Evolutionary conservation across 2,113 vertebrate genomes (phyloP).

Genomic region (Strix uralensis): DNA sequence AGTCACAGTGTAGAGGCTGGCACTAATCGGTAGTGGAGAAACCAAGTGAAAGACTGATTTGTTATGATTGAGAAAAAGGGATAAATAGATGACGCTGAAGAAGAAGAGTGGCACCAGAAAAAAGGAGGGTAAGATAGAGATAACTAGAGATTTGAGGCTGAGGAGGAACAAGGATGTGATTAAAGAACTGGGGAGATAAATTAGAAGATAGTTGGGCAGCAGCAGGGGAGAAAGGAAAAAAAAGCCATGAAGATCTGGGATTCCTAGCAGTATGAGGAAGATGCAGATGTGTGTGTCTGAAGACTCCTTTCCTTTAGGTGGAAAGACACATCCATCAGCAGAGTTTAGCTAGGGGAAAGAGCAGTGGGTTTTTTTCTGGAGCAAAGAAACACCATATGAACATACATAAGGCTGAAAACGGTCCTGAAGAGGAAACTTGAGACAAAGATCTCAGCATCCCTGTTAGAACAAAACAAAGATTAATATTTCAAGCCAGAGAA

Average conservation of each 20-base stretch:
- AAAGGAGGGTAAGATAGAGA: not conserved
- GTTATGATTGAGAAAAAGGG: not conserved
- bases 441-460: not conserved
- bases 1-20: not conserved
- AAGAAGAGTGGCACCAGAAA: not conserved
- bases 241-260: not conserved
- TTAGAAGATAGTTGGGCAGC: not conserved
- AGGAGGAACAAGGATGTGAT: not conserved
- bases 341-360: not conserved
- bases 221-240: not conserved
- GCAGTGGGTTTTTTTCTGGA: not conserved
- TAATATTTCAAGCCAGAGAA: not conserved
- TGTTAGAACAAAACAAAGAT: not conserved
- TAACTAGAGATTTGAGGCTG: not conserved
- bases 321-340: not conserved
- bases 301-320: not conserved
- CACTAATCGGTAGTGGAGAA: not conserved
- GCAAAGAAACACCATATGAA: not conserved
- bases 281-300: not conserved
- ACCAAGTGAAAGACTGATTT: not conserved
- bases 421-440: not conserved
- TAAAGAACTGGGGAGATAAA: not conserved
- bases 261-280: not conserved
- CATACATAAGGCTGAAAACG: not conserved
- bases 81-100: not conserved